Evolutionary conservation across 1,140 invertebrate genomes (phyloP), one percentile per base, ranked within the genome.

Genomic region (Drosophila cardini): DNA sequence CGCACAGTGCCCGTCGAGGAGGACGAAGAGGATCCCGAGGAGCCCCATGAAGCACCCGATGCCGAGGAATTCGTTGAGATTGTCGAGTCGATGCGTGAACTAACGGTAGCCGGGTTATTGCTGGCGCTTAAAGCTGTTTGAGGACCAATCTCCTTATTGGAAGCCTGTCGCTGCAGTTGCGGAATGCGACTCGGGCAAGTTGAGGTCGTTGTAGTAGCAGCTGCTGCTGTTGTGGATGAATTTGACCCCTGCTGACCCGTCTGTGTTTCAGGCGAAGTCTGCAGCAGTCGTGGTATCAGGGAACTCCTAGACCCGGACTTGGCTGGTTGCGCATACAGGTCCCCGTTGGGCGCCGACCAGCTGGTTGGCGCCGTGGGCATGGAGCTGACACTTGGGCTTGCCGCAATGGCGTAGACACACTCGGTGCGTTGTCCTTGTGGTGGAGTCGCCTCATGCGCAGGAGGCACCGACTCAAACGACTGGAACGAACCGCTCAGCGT

Each of bases 1-100:
- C 90, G 91, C 46, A 91, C 91, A 8, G 91, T 91, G 45, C 85
- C 91, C 7, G 91, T 91, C 10, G 91, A 91, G 5, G 90, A 90
- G n/a, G 86, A 91, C 10, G 87, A 83, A 10, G 77, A 80, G 16
- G 81, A 72, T 26, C 69, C 61, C 3, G 78, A 55, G 10, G 79
- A 68, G 62, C 75, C 46, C 40, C 69, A 77, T n/a, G 81, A 81
- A 26, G 61, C 75, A 13, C 64, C 62, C 57, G 80, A 83, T 32
- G 76, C 67, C 40, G 89, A 80, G 9, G 82, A 84, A n/a, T 61
- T 74, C 34, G 63, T 78, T 46, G 90, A 90, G 67, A 78, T 81
- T 45, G 74, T 72, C 46, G 89, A 90, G 30, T 80, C 75, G 6
- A 75, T 71, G 45, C 86, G 81, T 43, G 70, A 64, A 34, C 38